phyloP scores from a whole-genome alignment of 2,888 invertebrate species.

The Mechanitis mazaeus region DNA sequence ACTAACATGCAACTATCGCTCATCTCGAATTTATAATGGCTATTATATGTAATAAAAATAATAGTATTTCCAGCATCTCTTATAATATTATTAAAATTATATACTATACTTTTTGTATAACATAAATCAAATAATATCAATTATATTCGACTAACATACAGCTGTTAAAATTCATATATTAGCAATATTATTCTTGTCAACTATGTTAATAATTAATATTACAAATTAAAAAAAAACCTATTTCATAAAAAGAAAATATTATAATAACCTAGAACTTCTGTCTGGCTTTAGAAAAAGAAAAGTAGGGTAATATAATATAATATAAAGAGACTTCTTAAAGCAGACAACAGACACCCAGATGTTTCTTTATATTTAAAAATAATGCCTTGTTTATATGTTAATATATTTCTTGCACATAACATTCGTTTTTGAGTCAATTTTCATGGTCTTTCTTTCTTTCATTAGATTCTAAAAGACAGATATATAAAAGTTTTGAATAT shows the following conservation, averaged over 20 bases:
- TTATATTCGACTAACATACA: too few relatives aligned
- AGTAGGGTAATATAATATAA: slow-evolving; percentile 27
- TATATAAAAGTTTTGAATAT: slow-evolving; percentile 25
- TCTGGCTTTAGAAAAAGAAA: slow-evolving; percentile 18
- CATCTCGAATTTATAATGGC: slow-evolving; percentile 3
- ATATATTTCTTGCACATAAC: slow-evolving; percentile 41
- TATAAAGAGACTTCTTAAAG: slow-evolving; percentile 14
- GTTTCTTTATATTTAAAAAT: slow-evolving; percentile 26
- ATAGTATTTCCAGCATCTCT: background rate
- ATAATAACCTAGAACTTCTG: background rate
- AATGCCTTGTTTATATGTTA: slow-evolving; percentile 35
- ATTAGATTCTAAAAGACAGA: slow-evolving; percentile 42
- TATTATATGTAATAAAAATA: slow-evolving; percentile 5
- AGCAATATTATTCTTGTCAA: too few relatives aligned
- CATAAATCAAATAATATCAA: too few relatives aligned
- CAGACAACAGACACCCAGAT: slow-evolving; percentile 22
- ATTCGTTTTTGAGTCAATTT: slow-evolving; percentile 52
- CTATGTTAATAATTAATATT: too few relatives aligned
- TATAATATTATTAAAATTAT: background rate
- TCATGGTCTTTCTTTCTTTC: slow-evolving; percentile 49
- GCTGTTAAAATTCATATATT: too few relatives aligned
- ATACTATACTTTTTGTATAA: too few relatives aligned
- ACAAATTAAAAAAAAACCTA: too few relatives aligned
- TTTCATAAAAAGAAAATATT: too few relatives aligned
- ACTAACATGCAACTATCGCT: slow-evolving; percentile 1